Conservation (phyloP, 2,797 vertebrate species). For the Syngnathus acus region DNA sequence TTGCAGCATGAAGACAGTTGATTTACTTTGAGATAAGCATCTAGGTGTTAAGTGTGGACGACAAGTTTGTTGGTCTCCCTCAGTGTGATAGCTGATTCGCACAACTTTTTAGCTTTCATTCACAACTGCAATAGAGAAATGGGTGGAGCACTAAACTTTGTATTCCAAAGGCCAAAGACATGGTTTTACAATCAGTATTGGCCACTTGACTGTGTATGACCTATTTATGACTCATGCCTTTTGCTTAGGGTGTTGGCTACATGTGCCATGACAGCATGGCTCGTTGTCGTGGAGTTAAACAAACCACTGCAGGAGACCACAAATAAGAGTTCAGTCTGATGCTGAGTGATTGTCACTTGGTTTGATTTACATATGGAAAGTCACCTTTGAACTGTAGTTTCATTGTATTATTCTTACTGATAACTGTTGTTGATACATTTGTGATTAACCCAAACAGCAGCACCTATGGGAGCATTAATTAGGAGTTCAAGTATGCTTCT, state of each 20-base stretch:
- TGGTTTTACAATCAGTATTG: constrained; percentile 39
- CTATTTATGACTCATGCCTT: constrained; percentile 54
- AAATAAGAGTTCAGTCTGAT: constrained; percentile 7
- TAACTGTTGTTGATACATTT: not conserved
- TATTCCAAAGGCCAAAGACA: constrained; percentile 27
- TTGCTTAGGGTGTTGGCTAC: constrained; percentile 52
- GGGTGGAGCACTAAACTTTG: constrained; percentile 39
- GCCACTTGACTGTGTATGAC: constrained; percentile 46
- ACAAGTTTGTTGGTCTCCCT: not conserved
- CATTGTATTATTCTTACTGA: not conserved
- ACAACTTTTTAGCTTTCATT: constrained; percentile 23
- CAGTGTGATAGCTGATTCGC: not conserved
- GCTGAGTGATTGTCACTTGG: not conserved
- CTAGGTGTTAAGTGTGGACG: not conserved
- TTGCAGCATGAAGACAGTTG: not conserved
- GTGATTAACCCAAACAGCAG: constrained; percentile 1
- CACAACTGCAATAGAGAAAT: constrained; percentile 22
- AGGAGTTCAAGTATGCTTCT: not conserved
- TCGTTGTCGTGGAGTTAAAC: constrained; percentile 20
- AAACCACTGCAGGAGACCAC: constrained; percentile 16
- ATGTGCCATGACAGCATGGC: constrained; percentile 23
- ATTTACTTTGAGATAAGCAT: not conserved
- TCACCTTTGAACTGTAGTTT: not conserved
- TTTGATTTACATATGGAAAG: not conserved
- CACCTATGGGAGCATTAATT: not conserved